A percentile compares a stretch with the other conserved stretches of the same genome.
Evolutionary conservation across 2,113 vertebrate species (phyloP).

Genomic region (Agapornis roseicollis): DNA sequence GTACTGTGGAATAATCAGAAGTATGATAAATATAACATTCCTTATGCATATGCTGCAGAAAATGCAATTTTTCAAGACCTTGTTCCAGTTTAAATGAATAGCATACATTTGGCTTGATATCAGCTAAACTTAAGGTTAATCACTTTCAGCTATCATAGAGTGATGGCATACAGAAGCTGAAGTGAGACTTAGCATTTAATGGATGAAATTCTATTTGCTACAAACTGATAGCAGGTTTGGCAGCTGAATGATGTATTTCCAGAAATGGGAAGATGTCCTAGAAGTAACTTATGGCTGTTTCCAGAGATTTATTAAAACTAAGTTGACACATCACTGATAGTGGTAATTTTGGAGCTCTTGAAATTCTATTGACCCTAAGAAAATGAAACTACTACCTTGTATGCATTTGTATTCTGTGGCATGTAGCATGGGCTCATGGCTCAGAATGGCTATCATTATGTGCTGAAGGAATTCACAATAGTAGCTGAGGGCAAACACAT

Average conservation of each 20-base stretch:
- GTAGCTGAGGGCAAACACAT: slow-evolving; percentile 68
- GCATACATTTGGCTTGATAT: slow-evolving; percentile 38
- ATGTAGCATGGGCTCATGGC: slow-evolving; percentile 39
- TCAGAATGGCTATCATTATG: slow-evolving; percentile 73
- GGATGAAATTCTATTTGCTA: slow-evolving; percentile 69
- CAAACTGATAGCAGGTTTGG: slow-evolving; percentile 68
- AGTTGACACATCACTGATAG: slow-evolving; percentile 76
- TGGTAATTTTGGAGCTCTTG: slow-evolving; percentile 78
- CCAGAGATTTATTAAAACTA: slow-evolving; percentile 80
- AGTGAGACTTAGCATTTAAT: slow-evolving; percentile 61
- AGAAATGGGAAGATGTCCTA: slow-evolving; percentile 74
- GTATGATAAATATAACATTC: background rate
- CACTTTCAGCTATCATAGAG: slow-evolving; percentile 65
- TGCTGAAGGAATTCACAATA: slow-evolving; percentile 66
- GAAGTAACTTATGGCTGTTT: slow-evolving; percentile 72
- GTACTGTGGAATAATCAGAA: background rate
- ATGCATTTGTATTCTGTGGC: slow-evolving; percentile 75
- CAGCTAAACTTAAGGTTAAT: slow-evolving; percentile 68
- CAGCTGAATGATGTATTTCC: slow-evolving; percentile 76
- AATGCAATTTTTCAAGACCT: slow-evolving; percentile 20
- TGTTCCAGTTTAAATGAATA: slow-evolving; percentile 51
- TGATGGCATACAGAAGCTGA: slow-evolving; percentile 35
- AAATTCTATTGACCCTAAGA: slow-evolving; percentile 80
- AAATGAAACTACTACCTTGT: slow-evolving; percentile 77
- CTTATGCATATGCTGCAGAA: background rate